Evolutionary conservation across 2,888 invertebrate genomes (phyloP), one percentile per base, ranked within the genome.

Genomic region (Acleris sparsana): DNA sequence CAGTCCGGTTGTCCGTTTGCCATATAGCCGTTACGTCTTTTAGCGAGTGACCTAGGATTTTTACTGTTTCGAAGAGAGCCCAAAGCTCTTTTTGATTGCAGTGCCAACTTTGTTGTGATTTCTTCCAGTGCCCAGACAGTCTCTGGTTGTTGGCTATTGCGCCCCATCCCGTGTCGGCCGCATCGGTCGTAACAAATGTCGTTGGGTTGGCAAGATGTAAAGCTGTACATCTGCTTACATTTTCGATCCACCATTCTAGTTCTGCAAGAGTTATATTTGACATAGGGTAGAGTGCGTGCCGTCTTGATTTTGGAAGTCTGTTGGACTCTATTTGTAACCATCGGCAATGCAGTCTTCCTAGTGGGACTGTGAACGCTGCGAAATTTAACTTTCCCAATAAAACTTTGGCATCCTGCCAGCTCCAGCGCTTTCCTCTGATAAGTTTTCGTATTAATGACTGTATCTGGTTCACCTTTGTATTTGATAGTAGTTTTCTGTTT

Each of bases 381-480:
- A 71, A 72, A 22, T 63, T 67, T n/a, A 69, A 44, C 11, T 62
- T 61, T 0, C 69, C 72, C n/a, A 72, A 20, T 1, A 71, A 9
- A 3, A 49, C n/a, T 33, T 70, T 71, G 51, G 68, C 61, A 1
- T 39, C 25, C 18, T n/a, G 3, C 67, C 67, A 69, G 13, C 39
- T 66, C 62, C 22, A 22, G 62, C 66, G 4, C 53, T 29, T 52
- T 56, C 6, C 44, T 20, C n/a, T 25, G 39, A 57, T 3, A 17
- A 60, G 11, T 16, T 53, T 43, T 2, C 22, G n/a, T 9, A 44
- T 11, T 1, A 11, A 11, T 25, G 5, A 13, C 29, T 46, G 49
- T 52, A 66, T 16, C 11, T 62, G 33, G 0, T 46, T 29, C 11
- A 48, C 16, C 51, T 69, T 71, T 13, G 52, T 1, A 1, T 1